phyloP scores from a whole-genome alignment of 2,888 invertebrate genomes.

The Netelia melanura region DNA sequence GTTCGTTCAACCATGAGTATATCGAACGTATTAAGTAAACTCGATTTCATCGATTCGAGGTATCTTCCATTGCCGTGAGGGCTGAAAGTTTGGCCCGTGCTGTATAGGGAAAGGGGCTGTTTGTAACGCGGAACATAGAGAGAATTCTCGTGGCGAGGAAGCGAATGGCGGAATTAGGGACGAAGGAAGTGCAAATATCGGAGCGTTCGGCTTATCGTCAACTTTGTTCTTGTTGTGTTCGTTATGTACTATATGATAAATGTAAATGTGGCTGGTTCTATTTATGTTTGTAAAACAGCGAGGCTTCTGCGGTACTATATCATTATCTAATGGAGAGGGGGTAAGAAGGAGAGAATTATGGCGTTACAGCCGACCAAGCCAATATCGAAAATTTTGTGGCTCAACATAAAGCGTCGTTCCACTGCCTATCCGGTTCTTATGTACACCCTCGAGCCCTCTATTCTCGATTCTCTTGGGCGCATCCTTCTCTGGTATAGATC shows the following conservation, averaged over 20 bases:
- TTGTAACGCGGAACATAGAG: slow-evolving; percentile 4
- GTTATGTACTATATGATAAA: too few relatives aligned
- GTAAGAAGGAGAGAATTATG: slow-evolving; percentile 16
- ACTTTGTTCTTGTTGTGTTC: too few relatives aligned
- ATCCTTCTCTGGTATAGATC: slow-evolving; percentile 21
- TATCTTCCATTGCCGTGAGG: slow-evolving; percentile 36
- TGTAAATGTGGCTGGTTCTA: too few relatives aligned
- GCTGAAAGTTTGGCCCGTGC: slow-evolving; percentile 20
- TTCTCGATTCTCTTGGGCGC: background rate
- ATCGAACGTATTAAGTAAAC: slow-evolving; percentile 21
- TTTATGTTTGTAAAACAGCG: too few relatives aligned
- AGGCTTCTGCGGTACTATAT: too few relatives aligned
- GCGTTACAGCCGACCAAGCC: slow-evolving; percentile 18
- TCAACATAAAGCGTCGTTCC: too few relatives aligned
- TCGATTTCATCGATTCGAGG: slow-evolving; percentile 22
- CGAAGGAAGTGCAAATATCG: slow-evolving; percentile 50
- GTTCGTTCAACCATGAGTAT: background rate
- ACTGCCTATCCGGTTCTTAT: too few relatives aligned
- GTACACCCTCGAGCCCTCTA: background rate
- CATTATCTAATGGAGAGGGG: too few relatives aligned
- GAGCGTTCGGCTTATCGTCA: slow-evolving; percentile 36
- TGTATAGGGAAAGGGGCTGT: background rate
- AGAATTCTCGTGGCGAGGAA: background rate
- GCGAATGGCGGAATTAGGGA: slow-evolving; percentile 32
- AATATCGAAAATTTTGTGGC: slow-evolving; percentile 25